A percentile compares a stretch with the other conserved stretches of the same genome.
These are phyloP conservation scores for Muscicapa comitata DNA, from an alignment of 2,797 vertebrate species.

Conservation along the genomic window DNA sequence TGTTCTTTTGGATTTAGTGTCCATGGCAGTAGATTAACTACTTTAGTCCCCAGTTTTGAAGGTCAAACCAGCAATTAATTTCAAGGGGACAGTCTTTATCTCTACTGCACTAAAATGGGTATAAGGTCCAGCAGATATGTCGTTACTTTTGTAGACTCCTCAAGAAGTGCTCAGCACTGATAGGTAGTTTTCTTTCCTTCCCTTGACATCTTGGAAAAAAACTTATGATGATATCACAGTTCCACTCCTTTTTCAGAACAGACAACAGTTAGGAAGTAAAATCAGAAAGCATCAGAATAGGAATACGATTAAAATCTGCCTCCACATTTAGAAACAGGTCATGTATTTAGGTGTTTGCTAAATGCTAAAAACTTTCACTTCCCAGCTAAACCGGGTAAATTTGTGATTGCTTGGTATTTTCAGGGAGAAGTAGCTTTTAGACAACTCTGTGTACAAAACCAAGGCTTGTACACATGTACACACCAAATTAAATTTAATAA, in stretches of 20 bases:
- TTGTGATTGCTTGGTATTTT: not conserved
- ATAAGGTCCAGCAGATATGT: not conserved
- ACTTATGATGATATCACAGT: not conserved
- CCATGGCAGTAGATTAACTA: not conserved
- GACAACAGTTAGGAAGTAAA: not conserved
- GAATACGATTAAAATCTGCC: not conserved
- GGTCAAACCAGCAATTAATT: not conserved
- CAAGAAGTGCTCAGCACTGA: not conserved
- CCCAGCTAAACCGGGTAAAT: not conserved
- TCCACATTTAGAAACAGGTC: not conserved
- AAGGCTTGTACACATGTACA: not conserved
- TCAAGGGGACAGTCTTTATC: not conserved
- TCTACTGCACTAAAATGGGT: not conserved
- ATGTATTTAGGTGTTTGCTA: not conserved
- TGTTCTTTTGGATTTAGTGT: not conserved
- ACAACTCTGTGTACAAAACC: not conserved
- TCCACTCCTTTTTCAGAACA: not conserved
- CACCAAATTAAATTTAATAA: not conserved
- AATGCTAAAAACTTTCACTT: not conserved
- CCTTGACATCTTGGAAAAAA: not conserved
- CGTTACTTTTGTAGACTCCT: not conserved
- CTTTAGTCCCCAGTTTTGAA: not conserved
- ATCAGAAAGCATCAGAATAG: not conserved
- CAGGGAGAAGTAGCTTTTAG: not conserved
- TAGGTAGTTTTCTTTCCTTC: not conserved